Evolutionary conservation across 2,113 vertebrate genomes (phyloP), one percentile per base, ranked within the genome.

Genomic region (Tichodroma muraria): DNA sequence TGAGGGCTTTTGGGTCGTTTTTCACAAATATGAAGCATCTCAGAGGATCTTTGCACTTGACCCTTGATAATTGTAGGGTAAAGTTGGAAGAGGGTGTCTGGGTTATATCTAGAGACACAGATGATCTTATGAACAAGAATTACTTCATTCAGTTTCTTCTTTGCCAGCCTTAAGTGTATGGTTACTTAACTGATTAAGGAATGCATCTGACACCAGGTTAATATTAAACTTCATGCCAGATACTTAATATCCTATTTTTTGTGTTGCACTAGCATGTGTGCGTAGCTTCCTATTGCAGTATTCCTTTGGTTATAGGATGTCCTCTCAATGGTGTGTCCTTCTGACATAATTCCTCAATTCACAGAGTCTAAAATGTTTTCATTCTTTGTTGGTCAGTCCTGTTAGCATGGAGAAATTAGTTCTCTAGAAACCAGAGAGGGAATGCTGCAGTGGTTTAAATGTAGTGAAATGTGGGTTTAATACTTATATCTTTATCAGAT

Each of bases 401-500:
- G 19, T 40, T 35, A 76, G 24, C 33, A 23, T 59, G 53, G 37
- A 44, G 28, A 76, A 27, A 70, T 40, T 50, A 47, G 38, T 47
- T 91, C 52, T 35, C n/a, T 73, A 57, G 53, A 73, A 59, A 31
- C 49, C 7, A 76, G 28, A 71, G 35, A 35, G 31, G 11, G 28
- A 52, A 35, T 71, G 50, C 19, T 94, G 40, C 28, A 30, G 0
- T 54, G 24, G 14, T 82, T 93, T 89, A 37, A 77, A 0, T 40
- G 33, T 53, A 82, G 27, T 63, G 45, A 75, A 81, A 61, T 64
- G 37, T 44, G 8, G 1, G 24, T 90, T 92, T 89, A 95, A 63
- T 88, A 1, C 19, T 84, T 91, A 9, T 33, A 21, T 90, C 44
- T 94, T 86, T 83, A 64, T 56, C 97, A 99, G 99, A 99, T 99